A percentile compares a stretch with the other conserved stretches of the same genome.
Evolutionary conservation across 1,140 invertebrate species (phyloP).

Genomic region (Drosophila insularis): DNA sequence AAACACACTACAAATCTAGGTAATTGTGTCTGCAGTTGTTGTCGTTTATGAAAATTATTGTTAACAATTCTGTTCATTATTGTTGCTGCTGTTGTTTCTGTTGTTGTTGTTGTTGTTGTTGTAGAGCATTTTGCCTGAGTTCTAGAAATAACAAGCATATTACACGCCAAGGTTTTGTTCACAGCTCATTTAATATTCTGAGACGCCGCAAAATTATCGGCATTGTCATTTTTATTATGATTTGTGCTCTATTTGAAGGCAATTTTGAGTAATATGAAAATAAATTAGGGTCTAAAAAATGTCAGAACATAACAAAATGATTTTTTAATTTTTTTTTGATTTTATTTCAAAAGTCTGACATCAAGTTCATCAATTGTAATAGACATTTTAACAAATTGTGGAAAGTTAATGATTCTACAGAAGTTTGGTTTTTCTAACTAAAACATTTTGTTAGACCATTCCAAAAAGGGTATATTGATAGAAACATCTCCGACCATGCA

Average conservation of each 20-base stretch:
- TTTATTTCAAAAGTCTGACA: not conserved
- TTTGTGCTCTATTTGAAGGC: conserved; percentile 39
- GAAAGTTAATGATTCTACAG: too few species aligned
- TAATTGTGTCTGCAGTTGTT: conserved; percentile 63
- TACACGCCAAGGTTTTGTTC: conserved; percentile 55
- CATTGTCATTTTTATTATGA: conserved; percentile 33
- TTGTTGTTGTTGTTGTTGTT: not conserved
- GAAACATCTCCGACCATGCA: too few species aligned
- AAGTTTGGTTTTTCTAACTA: too few species aligned
- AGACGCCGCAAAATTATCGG: conserved; percentile 43
- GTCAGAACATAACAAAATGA: not conserved
- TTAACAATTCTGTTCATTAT: conserved; percentile 26
- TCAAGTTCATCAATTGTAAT: too few species aligned
- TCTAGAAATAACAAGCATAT: conserved; percentile 58
- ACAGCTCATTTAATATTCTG: conserved; percentile 63
- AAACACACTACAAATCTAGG: conserved; percentile 55
- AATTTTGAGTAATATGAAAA: conserved; percentile 7
- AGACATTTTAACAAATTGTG: too few species aligned
- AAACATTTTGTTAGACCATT: too few species aligned
- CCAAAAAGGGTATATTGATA: too few species aligned
- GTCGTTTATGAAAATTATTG: conserved; percentile 62
- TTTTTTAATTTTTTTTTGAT: not conserved
- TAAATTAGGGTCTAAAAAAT: conserved; percentile 6
- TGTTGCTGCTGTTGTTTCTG: not conserved
- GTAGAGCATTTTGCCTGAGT: conserved; percentile 41